These are phyloP conservation scores for Phyllotreta cruciferae DNA, from an alignment of 2,888 invertebrate species.

Conservation along the genomic window DNA sequence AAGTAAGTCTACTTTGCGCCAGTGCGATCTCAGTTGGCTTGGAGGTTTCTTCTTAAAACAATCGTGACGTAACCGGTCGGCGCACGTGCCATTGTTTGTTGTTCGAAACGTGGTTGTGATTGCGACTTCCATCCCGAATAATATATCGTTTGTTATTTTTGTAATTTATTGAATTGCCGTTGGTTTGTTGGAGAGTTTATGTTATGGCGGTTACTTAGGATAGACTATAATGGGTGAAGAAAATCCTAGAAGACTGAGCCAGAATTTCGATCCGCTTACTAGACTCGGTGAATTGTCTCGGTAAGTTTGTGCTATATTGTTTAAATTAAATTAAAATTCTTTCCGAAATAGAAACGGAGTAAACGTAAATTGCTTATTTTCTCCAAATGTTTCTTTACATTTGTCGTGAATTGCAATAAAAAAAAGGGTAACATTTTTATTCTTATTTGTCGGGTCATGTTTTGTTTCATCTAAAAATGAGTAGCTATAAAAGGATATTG, in stretches of 20 bases:
- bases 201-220: conserved; percentile 46
- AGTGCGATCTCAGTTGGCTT: conserved; percentile 44
- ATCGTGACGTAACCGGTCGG: conserved; percentile 25
- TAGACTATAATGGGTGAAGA: conserved; percentile 46
- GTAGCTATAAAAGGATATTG: too few species aligned
- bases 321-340: conserved; percentile 3
- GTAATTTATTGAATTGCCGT: conserved; percentile 30
- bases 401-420: too few species aligned
- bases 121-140: conserved; percentile 43
- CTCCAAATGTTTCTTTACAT: too few species aligned
- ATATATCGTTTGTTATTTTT: conserved; percentile 22
- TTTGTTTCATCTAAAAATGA: too few species aligned
- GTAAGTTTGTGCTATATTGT: conserved; percentile 28
- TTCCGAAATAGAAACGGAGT: background rate
- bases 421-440: too few species aligned
- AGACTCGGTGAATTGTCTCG: conserved; percentile 72
- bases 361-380: background rate
- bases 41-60: conserved; percentile 24
- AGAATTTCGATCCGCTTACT: conserved; percentile 82
- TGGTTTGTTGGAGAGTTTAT: conserved; percentile 12
- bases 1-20: conserved; percentile 41
- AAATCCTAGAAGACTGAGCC: conserved; percentile 74
- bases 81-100: conserved; percentile 34
- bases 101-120: conserved; percentile 45
- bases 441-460: too few species aligned